These are phyloP conservation scores for Diadumene lineata DNA, from an alignment of 92 coral and sea anemone species.

Conservation along the genomic window DNA sequence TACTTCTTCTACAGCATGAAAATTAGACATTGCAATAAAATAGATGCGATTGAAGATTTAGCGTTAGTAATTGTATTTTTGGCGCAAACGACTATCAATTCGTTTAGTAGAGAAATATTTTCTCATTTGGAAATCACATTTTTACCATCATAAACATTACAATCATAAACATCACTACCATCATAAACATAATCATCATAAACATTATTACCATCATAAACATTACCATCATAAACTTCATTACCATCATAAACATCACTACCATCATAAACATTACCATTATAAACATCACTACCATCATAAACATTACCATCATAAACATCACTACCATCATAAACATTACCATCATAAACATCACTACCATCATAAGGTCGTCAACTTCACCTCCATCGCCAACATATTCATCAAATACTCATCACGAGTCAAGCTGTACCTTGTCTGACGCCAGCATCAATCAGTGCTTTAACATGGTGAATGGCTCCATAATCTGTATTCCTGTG, in stretches of 20 bases:
- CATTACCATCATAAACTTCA: not conserved
- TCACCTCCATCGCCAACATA: not conserved
- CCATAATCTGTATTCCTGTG: conserved; percentile 84
- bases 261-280: not conserved
- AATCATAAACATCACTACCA: not conserved
- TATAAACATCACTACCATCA: not conserved
- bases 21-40: no score
- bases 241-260: not conserved
- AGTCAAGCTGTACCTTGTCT: conserved; percentile 47
- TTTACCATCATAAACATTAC: not conserved
- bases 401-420: conserved; percentile 1
- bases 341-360: not conserved
- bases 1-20: no score
- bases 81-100: no score
- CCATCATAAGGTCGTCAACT: not conserved
- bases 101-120: no score
- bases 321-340: not conserved
- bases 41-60: no score
- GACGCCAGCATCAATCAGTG: conserved; percentile 71
- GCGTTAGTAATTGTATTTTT: no score
- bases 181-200: not conserved
- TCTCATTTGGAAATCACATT: no score
- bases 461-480: conserved; percentile 66
- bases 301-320: conserved; percentile 1
- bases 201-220: not conserved